Conservation (phyloP, 1,140 invertebrate species). For the Anoplolepis gracilipes region DNA sequence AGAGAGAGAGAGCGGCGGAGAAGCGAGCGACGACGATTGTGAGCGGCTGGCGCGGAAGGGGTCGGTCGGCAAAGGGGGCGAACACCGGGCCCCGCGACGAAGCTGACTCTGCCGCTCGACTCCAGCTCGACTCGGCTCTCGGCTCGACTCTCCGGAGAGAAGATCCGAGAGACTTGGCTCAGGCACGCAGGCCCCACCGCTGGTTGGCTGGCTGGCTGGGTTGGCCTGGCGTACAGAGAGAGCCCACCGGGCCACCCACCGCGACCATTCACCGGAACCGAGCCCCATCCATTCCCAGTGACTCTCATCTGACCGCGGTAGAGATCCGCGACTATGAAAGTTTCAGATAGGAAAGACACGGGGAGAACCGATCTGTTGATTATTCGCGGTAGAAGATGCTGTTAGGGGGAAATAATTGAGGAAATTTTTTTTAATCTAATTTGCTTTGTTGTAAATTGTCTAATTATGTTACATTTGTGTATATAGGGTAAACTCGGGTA, state of each 20-base stretch:
- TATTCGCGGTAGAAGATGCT: too few relatives aligned
- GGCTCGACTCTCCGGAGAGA: slow-evolving; percentile 47
- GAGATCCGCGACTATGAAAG: background rate
- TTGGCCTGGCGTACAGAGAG: slow-evolving; percentile 81
- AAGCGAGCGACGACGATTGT: slow-evolving; percentile 2
- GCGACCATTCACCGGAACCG: slow-evolving; percentile 86
- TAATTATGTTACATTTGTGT: too few relatives aligned
- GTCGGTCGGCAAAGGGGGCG: slow-evolving; percentile 29
- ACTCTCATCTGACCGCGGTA: slow-evolving; percentile 76
- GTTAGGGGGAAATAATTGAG: too few relatives aligned
- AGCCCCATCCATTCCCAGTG: slow-evolving; percentile 84
- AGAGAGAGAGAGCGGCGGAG: slow-evolving; percentile 51
- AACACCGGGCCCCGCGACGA: slow-evolving; percentile 34
- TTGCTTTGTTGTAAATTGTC: too few relatives aligned
- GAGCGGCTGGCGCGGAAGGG: background rate
- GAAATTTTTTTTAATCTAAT: too few relatives aligned
- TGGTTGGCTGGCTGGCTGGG: slow-evolving; percentile 78
- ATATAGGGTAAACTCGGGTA: too few relatives aligned
- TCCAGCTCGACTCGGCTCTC: too few relatives aligned
- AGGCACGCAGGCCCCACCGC: slow-evolving; percentile 81
- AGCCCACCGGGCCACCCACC: slow-evolving; percentile 85
- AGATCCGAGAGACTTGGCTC: slow-evolving; percentile 73
- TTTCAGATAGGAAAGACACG: background rate
- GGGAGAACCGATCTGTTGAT: too few relatives aligned
- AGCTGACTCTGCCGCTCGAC: slow-evolving; percentile 28